These are phyloP conservation scores for Pangasianodon gigas DNA, from an alignment of 2,113 vertebrate species.

Conservation along the genomic window DNA sequence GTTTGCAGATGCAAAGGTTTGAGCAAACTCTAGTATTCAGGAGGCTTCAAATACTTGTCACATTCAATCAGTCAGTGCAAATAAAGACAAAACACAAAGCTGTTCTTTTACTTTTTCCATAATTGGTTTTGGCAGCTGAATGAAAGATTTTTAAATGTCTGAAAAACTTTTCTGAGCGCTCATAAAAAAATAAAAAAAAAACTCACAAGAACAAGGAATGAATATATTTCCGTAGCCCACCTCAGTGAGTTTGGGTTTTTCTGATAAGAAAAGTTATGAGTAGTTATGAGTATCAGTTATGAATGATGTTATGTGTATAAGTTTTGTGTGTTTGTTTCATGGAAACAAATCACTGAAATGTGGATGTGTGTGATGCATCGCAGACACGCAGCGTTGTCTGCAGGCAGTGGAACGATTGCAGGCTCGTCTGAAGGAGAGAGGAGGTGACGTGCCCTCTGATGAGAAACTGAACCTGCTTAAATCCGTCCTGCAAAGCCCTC, in stretches of 20 bases:
- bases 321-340: background rate
- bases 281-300: background rate
- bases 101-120: background rate
- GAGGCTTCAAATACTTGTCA: background rate
- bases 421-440: conserved; percentile 87
- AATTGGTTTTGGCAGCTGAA: background rate
- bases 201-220: background rate
- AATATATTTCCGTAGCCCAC: background rate
- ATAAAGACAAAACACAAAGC: conserved; percentile 11
- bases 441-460: conserved; percentile 85
- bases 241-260: background rate
- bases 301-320: background rate
- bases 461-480: conserved; percentile 89
- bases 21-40: background rate
- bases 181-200: background rate
- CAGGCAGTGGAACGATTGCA: conserved; percentile 95
- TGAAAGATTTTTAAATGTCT: too few species aligned
- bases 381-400: conserved; percentile 90
- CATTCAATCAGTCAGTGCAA: conserved; percentile 23
- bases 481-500: conserved; percentile 94
- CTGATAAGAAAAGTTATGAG: background rate
- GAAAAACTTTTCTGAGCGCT: background rate
- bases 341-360: background rate
- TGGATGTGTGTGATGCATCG: conserved; percentile 46
- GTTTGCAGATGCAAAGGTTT: background rate